Percentiles rank a stretch among this genome's conserved stretches.
Conservation (phyloP, 2,888 invertebrate genomes). For the Alentia gelatinosa region DNA sequence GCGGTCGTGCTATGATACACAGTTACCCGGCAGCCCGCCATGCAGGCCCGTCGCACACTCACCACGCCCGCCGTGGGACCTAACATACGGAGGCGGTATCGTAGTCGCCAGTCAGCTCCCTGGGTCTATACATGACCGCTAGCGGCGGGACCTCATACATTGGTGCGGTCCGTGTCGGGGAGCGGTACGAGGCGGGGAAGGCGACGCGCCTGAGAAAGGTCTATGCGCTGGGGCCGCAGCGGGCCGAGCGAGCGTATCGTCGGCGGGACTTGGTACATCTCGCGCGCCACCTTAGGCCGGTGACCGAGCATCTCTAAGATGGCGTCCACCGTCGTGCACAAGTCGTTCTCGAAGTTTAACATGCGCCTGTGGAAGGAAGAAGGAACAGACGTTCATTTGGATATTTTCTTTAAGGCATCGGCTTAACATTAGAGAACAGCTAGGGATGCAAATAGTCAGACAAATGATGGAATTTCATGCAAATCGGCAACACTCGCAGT, state of each 20-base stretch:
- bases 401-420: too few relatives aligned
- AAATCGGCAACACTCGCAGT: too few relatives aligned
- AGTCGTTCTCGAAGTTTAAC: constrained; percentile 77
- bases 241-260: neutral
- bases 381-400: too few relatives aligned
- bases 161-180: neutral
- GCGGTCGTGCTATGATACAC: neutral
- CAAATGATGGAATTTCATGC: too few relatives aligned
- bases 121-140: neutral
- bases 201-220: constrained; percentile 24
- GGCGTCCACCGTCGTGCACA: constrained; percentile 78
- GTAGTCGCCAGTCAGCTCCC: neutral
- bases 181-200: neutral
- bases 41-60: constrained; percentile 7
- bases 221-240: constrained; percentile 44
- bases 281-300: constrained; percentile 68
- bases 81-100: too few relatives aligned
- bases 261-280: constrained; percentile 47
- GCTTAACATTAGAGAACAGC: too few relatives aligned
- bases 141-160: constrained; percentile 10
- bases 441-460: too few relatives aligned
- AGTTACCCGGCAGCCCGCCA: neutral
- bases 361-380: constrained; percentile 73
- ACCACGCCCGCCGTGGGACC: neutral
- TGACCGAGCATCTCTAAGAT: constrained; percentile 77